Conservation (phyloP, 2,888 invertebrate genomes). For the Torymus auratus region DNA sequence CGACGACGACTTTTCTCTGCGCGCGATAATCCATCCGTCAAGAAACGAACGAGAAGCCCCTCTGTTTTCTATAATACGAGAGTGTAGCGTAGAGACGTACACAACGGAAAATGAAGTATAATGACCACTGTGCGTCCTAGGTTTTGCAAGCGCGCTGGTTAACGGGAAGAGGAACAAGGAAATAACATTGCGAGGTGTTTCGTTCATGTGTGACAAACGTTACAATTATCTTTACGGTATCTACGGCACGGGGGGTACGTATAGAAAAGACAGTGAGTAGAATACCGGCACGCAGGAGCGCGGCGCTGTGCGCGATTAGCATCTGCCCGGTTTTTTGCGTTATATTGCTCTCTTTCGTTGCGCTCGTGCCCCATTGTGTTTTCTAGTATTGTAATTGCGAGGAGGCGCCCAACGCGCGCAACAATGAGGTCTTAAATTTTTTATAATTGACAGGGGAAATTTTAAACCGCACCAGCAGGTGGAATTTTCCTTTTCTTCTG, state of each 20-base stretch:
- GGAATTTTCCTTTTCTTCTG: not conserved
- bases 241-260: constrained; percentile 5
- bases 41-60: no score
- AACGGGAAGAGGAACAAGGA: constrained; percentile 11
- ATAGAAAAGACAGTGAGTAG: no score
- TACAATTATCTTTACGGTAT: constrained; percentile 60
- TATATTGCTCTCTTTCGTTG: no score
- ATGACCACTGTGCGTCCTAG: not conserved
- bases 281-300: no score
- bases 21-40: constrained; percentile 25
- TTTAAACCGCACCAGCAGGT: no score
- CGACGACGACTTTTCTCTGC: constrained; percentile 17
- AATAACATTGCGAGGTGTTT: constrained; percentile 48
- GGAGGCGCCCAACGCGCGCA: no score
- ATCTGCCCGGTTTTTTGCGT: no score
- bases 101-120: constrained; percentile 19
- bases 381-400: constrained; percentile 4
- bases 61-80: no score
- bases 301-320: no score
- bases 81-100: no score
- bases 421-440: constrained; percentile 21
- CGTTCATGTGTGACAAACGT: constrained; percentile 60
- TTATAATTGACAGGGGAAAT: no score
- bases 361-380: not conserved
- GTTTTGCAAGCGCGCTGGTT: not conserved